Conservation (phyloP, 2,888 invertebrate species). For the Trichogramma evanescens region DNA sequence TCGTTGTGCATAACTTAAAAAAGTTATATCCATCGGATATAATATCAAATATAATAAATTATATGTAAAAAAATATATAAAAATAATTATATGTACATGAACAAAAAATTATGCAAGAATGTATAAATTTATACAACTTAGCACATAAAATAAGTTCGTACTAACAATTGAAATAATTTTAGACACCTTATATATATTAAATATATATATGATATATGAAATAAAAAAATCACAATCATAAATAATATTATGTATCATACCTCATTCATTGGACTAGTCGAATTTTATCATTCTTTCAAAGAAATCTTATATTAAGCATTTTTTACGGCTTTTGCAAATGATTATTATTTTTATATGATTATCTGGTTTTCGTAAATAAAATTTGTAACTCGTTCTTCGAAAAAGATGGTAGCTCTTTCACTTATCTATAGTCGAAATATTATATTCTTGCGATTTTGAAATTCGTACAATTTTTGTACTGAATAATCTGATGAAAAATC, state of each 20-base stretch:
- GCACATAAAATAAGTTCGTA: slow-evolving; percentile 9
- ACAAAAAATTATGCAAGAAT: slow-evolving; percentile 9
- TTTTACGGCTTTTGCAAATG: slow-evolving; percentile 7
- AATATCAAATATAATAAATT: too few species aligned
- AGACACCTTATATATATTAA: slow-evolving; percentile 3
- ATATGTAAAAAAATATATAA: not conserved
- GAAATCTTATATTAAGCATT: slow-evolving; percentile 1
- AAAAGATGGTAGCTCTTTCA: slow-evolving; percentile 10
- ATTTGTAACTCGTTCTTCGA: not conserved
- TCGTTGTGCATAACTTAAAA: slow-evolving; percentile 3
- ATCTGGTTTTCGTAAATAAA: not conserved
- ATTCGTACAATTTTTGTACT: slow-evolving; percentile 8
- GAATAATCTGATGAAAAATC: not conserved
- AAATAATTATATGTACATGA: slow-evolving; percentile 7
- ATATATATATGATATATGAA: not conserved
- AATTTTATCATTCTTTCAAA: slow-evolving; percentile 7
- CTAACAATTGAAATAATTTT: slow-evolving; percentile 9
- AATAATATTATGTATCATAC: slow-evolving; percentile 10
- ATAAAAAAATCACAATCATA: not conserved
- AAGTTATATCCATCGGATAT: slow-evolving; percentile 1
- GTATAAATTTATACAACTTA: slow-evolving; percentile 18
- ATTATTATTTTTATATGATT: slow-evolving; percentile 7
- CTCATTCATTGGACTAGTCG: slow-evolving; percentile 19
- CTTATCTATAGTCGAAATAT: slow-evolving; percentile 3
- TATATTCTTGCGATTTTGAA: not conserved